These are phyloP conservation scores for Datnioides undecimradiatus DNA, from an alignment of 2,113 vertebrate genomes.

Conservation along the genomic window DNA sequence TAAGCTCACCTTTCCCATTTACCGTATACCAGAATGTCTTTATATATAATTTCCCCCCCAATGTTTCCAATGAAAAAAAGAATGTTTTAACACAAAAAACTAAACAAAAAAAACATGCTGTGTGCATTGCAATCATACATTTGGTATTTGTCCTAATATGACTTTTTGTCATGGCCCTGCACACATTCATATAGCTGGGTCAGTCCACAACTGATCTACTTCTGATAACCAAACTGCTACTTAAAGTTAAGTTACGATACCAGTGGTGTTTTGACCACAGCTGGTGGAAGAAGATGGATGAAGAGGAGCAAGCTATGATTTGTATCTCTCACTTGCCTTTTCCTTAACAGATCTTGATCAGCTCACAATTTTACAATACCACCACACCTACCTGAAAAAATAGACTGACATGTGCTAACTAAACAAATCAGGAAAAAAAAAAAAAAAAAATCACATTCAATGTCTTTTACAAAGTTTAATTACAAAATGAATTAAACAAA, in stretches of 20 bases:
- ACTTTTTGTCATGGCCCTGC: too few species aligned
- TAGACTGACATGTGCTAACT: not conserved
- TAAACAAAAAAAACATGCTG: too few species aligned
- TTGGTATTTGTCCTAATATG: too few species aligned
- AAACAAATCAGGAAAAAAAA: not conserved
- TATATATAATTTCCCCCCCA: too few species aligned
- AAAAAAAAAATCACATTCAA: constrained; percentile 18
- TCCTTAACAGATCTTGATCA: not conserved
- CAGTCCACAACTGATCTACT: too few species aligned
- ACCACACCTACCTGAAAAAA: not conserved
- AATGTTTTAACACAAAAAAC: not conserved
- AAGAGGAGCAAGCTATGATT: not conserved
- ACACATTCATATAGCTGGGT: not conserved
- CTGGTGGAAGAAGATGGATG: not conserved
- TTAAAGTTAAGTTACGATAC: not conserved
- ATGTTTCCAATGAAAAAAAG: too few species aligned
- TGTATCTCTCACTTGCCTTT: not conserved
- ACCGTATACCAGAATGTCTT: too few species aligned
- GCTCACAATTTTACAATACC: not conserved
- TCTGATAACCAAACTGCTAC: not conserved
- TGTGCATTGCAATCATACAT: not conserved
- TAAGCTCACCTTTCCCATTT: too few species aligned
- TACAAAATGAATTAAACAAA: constrained; percentile 71
- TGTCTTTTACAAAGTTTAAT: constrained; percentile 72
- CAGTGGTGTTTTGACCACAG: not conserved